Base-by-base conservation (phyloP, 2,797 vertebrate genomes). In the Hoplostethus atlanticus region DNA sequence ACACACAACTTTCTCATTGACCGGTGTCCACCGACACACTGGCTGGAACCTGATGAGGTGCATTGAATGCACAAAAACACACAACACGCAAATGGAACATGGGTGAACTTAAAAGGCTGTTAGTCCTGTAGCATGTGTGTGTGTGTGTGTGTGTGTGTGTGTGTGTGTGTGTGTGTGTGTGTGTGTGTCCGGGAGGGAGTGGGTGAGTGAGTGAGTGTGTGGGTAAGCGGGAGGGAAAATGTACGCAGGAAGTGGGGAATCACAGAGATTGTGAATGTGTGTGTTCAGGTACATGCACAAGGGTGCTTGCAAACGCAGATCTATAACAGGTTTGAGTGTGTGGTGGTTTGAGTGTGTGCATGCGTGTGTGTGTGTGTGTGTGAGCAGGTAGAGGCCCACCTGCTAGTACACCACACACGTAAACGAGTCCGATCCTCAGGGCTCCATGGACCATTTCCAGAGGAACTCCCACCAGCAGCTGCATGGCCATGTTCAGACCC, bases 361-460 rank as follows among this genome's bases (percentile, higher is more conserved):
- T 47, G 48, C 55, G 44, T 54, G 51, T 62, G 47, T 56, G 50
- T 56, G 31, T 44, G 65, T 67, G 10, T 70, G 57, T 34, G 50
- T 47, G 47, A 62, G 42, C 60, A 66, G 30, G 48, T 70, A 31
- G 46, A 46, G 2, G 71, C 93, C 84, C 93, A 99, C 98, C 98
- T 97, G 98, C 98, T 76, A 99, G 91, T 44, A 97, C 96, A 10
- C 98, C 98, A 16, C 97, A 97, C 73, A 96, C 62, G 4, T 99
- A 99, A 77, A 99, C 94, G 59, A 99, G 95, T 69, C 96, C 97
- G 6, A 99, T 98, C 84, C 97, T 95, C 17, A 95, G 87, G 7
- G 97, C 96, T 84, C 98, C 98, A 0, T 99, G 98, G 63, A 99
- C 98, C 98, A 99, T 99, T 90, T 99, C 98, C 84, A 99, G 92